Conservation (phyloP, 2,113 vertebrate species). For the Mobula hypostoma region DNA sequence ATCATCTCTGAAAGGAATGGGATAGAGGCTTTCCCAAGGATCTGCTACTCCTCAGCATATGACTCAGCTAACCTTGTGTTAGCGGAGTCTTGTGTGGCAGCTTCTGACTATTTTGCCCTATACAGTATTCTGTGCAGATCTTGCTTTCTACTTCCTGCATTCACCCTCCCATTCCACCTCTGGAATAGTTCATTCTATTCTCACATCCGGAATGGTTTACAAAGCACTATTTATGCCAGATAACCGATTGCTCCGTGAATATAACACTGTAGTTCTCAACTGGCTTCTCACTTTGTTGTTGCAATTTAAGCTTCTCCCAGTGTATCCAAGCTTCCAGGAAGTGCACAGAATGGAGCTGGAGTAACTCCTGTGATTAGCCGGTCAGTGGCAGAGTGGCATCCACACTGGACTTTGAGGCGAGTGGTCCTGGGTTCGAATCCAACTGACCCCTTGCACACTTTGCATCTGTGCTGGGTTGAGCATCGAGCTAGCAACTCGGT, state of each 20-base stretch:
- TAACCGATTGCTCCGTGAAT: not conserved
- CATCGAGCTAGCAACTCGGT: too few species aligned
- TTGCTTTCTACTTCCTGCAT: not conserved
- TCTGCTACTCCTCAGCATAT: too few species aligned
- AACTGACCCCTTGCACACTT: too few species aligned
- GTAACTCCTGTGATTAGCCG: too few species aligned
- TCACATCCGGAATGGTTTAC: not conserved
- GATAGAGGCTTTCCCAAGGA: not conserved
- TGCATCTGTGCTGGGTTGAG: too few species aligned
- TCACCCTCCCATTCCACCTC: not conserved
- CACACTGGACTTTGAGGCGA: too few species aligned
- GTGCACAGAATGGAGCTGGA: not conserved
- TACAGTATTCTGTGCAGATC: not conserved
- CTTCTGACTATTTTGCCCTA: not conserved
- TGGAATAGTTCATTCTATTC: not conserved
- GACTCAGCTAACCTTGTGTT: not conserved
- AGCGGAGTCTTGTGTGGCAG: not conserved
- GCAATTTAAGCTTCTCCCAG: not conserved
- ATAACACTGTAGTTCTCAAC: not conserved
- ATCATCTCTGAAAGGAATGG: not conserved
- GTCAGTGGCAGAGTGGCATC: too few species aligned
- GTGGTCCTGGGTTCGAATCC: too few species aligned
- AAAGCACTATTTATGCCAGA: not conserved
- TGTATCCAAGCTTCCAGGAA: not conserved
- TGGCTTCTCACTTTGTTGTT: not conserved